Conservation (phyloP, 2,888 invertebrate species). For the Zygothrica quintamaculata region DNA sequence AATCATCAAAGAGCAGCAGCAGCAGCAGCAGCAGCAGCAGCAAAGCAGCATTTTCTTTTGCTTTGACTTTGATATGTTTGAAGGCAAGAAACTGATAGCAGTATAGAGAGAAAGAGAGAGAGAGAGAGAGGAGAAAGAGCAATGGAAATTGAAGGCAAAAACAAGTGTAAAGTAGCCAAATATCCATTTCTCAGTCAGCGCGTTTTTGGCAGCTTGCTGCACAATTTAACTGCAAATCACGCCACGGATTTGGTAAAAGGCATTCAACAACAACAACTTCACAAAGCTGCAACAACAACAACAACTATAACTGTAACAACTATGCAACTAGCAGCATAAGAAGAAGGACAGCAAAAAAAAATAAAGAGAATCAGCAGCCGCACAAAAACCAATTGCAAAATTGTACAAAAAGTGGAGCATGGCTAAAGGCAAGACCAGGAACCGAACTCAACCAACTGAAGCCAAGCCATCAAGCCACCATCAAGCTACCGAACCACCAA, state of each 20-base stretch:
- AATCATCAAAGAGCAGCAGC: no score
- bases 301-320: no score
- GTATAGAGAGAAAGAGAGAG: no score
- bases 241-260: slow-evolving; percentile 66
- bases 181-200: slow-evolving; percentile 54
- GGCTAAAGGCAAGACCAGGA: slow-evolving; percentile 46
- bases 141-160: slow-evolving; percentile 33
- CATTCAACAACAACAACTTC: slow-evolving; percentile 44
- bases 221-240: slow-evolving; percentile 80
- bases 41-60: no score
- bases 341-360: background rate
- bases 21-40: no score
- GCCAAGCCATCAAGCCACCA: slow-evolving; percentile 18
- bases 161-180: slow-evolving; percentile 32
- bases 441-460: slow-evolving; percentile 16
- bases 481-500: no score
- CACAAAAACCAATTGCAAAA: slow-evolving; percentile 72
- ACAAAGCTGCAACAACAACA: slow-evolving; percentile 17
- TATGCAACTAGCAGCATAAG: slow-evolving; percentile 9
- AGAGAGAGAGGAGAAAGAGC: no score
- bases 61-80: no score
- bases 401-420: slow-evolving; percentile 72
- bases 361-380: slow-evolving; percentile 33
- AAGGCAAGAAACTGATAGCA: no score
- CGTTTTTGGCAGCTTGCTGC: slow-evolving; percentile 63